Percentiles rank a stretch among this genome's conserved stretches.
Evolutionary conservation across 2,113 vertebrate species (phyloP).

Genomic region (Falcunculus frontatus): DNA sequence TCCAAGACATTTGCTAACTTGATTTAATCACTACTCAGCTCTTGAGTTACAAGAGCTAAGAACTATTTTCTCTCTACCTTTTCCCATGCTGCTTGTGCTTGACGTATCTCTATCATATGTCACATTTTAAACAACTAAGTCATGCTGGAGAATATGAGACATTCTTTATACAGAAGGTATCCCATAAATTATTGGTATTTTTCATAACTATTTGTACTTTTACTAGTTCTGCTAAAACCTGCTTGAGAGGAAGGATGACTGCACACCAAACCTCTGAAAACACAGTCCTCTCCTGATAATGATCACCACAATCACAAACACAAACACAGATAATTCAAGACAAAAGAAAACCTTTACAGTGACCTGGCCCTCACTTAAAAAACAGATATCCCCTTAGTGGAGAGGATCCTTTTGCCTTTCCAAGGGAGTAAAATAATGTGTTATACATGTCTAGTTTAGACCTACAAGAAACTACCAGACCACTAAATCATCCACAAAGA

Average conservation of each 20-base stretch:
- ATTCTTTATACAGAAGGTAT: neutral
- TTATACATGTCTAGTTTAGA: neutral
- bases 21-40: neutral
- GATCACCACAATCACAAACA: neutral
- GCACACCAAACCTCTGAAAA: neutral
- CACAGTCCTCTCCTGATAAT: fast-evolving
- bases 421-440: neutral
- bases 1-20: neutral
- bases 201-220: neutral
- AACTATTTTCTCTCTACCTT: neutral
- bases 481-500: neutral
- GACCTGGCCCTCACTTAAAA: neutral
- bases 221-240: neutral
- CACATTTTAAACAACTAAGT: neutral
- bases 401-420: neutral
- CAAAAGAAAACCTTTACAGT: neutral
- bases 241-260: neutral
- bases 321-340: neutral
- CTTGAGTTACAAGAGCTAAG: neutral
- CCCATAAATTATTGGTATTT: neutral
- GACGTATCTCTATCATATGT: fast-evolving
- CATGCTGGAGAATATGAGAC: neutral
- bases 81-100: neutral
- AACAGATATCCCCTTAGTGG: neutral
- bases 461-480: neutral